phyloP scores from a whole-genome alignment of 2,113 vertebrate genomes.

The Coregonus clupeaformis region DNA sequence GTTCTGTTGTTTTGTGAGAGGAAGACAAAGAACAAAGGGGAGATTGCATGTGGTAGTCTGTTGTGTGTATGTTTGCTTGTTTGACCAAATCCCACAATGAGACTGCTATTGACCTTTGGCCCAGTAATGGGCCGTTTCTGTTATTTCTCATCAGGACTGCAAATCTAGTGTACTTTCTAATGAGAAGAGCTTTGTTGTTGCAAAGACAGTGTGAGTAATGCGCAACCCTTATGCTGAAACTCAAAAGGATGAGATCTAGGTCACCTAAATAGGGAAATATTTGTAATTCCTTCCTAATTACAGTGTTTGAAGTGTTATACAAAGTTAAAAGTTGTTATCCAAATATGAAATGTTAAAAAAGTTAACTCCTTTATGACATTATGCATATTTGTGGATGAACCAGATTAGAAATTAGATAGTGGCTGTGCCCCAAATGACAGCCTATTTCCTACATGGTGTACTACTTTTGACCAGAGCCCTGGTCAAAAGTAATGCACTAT shows the following conservation, averaged over 20 bases:
- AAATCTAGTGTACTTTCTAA: conserved; percentile 22
- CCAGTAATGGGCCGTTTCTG: conserved; percentile 11
- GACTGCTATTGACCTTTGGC: background rate
- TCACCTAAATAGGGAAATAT: conserved; percentile 4
- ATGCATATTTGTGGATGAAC: no score
- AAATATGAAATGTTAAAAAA: no score
- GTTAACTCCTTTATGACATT: no score
- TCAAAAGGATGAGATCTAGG: conserved; percentile 26
- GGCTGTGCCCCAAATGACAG: no score
- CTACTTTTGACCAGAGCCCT: no score
- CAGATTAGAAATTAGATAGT: no score
- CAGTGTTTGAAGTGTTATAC: no score
- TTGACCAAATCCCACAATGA: background rate
- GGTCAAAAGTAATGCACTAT: no score
- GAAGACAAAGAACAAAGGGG: conserved; percentile 19
- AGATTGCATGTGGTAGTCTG: conserved; percentile 16
- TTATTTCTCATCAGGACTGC: conserved; percentile 11
- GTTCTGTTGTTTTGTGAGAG: conserved; percentile 3
- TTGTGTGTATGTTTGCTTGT: conserved; percentile 16
- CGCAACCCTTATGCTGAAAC: conserved; percentile 3
- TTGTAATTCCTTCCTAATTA: no score
- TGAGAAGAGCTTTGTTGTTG: conserved; percentile 24
- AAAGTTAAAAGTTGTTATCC: no score
- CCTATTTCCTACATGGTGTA: no score
- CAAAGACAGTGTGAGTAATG: conserved; percentile 20